Evolutionary conservation across 2,888 invertebrate species (phyloP), one percentile per base, ranked within the genome.

Genomic region (Hirudinaria manillensis): DNA sequence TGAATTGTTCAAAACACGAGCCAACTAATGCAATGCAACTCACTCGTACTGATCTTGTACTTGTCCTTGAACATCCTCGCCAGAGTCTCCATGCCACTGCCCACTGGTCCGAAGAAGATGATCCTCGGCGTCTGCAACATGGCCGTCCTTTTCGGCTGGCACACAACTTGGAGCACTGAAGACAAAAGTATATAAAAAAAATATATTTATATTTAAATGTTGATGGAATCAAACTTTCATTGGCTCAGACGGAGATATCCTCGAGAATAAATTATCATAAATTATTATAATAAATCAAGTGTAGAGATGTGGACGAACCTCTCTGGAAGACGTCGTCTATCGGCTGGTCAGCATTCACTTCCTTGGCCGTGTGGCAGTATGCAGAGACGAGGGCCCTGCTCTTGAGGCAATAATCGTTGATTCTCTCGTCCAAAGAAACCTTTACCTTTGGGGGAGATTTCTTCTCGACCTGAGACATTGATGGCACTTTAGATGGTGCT

Each of bases 291-390:
- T 68, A 61, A 10, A 61, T 27, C 19, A 24, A 61, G 13, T 27
- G 34, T 16, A 67, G 16, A 38, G 7, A 29, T 21, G 21, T 7
- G 3, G 6, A 10, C 24, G n/a, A 19, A 85, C 85, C 83, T 81
- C 85, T 84, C 74, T 83, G 80, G 76, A 83, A 83, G 56, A 86
- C 84, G 79, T 86, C 86, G 7, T 83, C 83, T 79, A 85, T 84
- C 1, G 86, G 86, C 76, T 85, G 85, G 80, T 86, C 85, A 65
- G 84, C 85, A 80, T 86, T 85, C 56, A 86, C 80, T 21, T 76
- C 79, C 75, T 83, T 83, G 21, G 61, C 61, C 6, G 61, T 61
- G 61, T 61, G 61, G 24, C 29, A 29, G 29, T 61, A 61, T 10
- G 19, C 29, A 6, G 24, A 3, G 3, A 61, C 19, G 61, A 61